Evolutionary conservation across 2,797 vertebrate genomes (phyloP), one percentile per base, ranked within the genome.

Genomic region (Semaprochilodus insignis): DNA sequence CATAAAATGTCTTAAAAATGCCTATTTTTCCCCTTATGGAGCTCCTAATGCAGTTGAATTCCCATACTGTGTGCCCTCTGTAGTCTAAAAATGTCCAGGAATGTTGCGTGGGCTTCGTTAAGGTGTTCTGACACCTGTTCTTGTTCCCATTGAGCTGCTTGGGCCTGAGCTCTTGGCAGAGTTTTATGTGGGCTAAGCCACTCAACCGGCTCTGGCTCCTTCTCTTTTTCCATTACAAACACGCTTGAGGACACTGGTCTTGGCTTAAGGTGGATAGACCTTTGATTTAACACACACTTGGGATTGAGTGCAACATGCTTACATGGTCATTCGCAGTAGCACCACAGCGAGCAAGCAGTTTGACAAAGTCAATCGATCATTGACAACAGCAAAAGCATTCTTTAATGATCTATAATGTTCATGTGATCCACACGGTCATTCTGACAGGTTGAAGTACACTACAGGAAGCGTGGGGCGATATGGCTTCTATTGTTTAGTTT

Each of bases 51-150:
- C 65, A 67, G 31, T 36, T 34, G 17, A 67, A 14, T 40, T 17
- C 17, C 19, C 65, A 21, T 67, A 34, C 27, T 15, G 40, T 67
- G 69, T 57, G 52, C 40, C 59, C 27, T 54, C 60, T 78, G 63
- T 65, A 44, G 27, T 85, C 75, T 85, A 81, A 81, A 81, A 85
- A 85, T 81, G 83, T 81, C 81, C 72, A 54, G 36, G 77, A 80
- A 85, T 76, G 34, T 36, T 85, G 80, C 27, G 52, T 78, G 7
- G 19, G 66, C 85, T 40, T 69, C 40, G 13, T 70, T n/a, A 70
- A 70, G 67, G 67, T 70, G 67, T 70, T 70, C 86, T 91, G 91
- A 91, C 91, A 92, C 88, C 90, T 87, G 85, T 80, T 67, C 40
- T 83, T 85, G 86, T 91, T 91, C 92, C 87, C 88, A 77, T 54